These are phyloP conservation scores for Leptocoma aspasia DNA, from an alignment of 2,113 vertebrate genomes.

Conservation along the genomic window DNA sequence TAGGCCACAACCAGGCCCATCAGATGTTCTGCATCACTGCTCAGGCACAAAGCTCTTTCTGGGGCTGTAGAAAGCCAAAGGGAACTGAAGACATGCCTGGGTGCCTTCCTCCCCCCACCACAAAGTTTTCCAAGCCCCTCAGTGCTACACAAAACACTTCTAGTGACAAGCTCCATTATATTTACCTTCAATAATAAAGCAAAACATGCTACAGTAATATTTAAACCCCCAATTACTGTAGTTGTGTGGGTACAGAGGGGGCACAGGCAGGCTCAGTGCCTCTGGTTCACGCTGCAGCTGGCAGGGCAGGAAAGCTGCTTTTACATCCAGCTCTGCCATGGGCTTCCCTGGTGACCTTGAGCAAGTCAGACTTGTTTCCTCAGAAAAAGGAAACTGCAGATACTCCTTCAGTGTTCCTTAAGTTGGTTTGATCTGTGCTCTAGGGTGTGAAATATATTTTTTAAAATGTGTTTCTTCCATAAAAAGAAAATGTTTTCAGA, in stretches of 20 bases:
- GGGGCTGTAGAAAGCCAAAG: slow-evolving; percentile 40
- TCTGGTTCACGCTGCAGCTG: not conserved
- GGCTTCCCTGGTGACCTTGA: not conserved
- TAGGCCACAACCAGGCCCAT: slow-evolving; percentile 8
- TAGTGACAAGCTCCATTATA: not conserved
- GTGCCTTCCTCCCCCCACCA: not conserved
- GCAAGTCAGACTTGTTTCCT: not conserved
- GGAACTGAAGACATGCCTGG: slow-evolving; percentile 32
- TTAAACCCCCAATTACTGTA: not conserved
- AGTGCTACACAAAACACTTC: not conserved
- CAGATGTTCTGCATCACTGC: slow-evolving; percentile 60
- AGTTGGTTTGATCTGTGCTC: not conserved
- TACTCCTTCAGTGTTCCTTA: not conserved
- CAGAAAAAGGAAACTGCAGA: not conserved
- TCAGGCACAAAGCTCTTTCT: slow-evolving; percentile 55
- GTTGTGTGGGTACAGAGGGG: not conserved
- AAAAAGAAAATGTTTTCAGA: not conserved
- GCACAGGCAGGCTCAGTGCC: not conserved
- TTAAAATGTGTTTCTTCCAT: not conserved
- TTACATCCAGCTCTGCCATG: not conserved
- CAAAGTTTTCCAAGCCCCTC: not conserved
- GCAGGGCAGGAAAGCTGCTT: not conserved
- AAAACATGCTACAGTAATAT: not conserved
- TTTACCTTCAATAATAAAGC: not conserved
- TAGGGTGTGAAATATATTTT: not conserved